Percentiles rank a stretch among this genome's conserved stretches.
Conservation (phyloP, 1,140 invertebrate species). For the Solen grandis region DNA sequence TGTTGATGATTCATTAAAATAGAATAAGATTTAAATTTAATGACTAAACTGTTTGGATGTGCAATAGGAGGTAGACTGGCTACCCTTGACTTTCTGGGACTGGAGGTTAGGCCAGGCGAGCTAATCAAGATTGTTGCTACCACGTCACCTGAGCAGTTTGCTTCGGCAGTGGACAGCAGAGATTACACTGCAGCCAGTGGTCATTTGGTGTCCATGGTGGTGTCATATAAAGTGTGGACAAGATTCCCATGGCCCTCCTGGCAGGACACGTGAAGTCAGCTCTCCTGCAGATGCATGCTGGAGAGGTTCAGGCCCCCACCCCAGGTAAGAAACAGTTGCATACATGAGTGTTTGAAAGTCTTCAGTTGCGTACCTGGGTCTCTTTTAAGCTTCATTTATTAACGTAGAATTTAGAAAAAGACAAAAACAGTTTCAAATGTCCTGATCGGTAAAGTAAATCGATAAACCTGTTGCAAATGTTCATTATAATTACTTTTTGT, state of each 20-base stretch:
- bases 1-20: no score
- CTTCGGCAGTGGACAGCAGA: slow-evolving; percentile 43
- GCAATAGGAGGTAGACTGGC: slow-evolving; percentile 70
- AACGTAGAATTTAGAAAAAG: no score
- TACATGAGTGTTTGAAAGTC: no score
- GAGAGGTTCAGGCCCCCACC: slow-evolving; percentile 3
- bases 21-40: no score
- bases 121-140: slow-evolving; percentile 70
- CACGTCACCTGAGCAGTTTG: slow-evolving; percentile 70
- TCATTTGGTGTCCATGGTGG: slow-evolving; percentile 75
- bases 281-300: slow-evolving; percentile 67
- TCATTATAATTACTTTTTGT: no score
- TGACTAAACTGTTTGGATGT: no score
- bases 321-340: no score
- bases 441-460: no score
- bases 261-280: slow-evolving; percentile 74
- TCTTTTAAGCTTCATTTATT: no score
- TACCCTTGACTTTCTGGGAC: slow-evolving; percentile 70
- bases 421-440: no score
- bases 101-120: slow-evolving; percentile 74
- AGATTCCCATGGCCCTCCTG: slow-evolving; percentile 72
- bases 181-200: slow-evolving; percentile 67
- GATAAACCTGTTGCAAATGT: no score
- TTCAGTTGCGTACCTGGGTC: no score
- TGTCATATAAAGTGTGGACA: slow-evolving; percentile 71